These are phyloP conservation scores for Temnothorax nylanderi DNA, from an alignment of 1,140 invertebrate species.

Conservation along the genomic window DNA sequence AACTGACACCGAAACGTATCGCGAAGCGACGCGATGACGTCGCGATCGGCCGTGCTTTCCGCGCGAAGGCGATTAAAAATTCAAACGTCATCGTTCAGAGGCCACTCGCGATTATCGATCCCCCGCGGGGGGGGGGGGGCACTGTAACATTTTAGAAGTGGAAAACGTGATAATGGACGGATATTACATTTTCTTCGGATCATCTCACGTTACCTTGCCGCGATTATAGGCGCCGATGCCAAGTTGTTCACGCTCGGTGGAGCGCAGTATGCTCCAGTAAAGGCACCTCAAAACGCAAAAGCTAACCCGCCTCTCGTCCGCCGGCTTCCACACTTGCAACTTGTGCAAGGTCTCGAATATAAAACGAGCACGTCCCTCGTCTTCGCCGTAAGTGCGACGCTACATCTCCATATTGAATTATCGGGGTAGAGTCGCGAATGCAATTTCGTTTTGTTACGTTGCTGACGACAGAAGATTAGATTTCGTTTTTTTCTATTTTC, in stretches of 20 bases:
- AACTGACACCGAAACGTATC: background rate
- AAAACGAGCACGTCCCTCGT: background rate
- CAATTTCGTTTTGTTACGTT: slow-evolving; percentile 30
- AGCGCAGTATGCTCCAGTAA: slow-evolving; percentile 36
- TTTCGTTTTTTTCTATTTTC: slow-evolving; percentile 14
- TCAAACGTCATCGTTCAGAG: slow-evolving; percentile 30
- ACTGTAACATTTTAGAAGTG: slow-evolving; percentile 25
- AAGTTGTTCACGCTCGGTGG: slow-evolving; percentile 64
- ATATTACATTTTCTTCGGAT: slow-evolving; percentile 69
- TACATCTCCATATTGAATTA: slow-evolving; percentile 38
- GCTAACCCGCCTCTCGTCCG: background rate
- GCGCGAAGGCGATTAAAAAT: slow-evolving; percentile 6
- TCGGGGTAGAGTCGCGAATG: slow-evolving; percentile 34
- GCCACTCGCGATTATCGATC: slow-evolving; percentile 20
- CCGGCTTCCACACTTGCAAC: slow-evolving; percentile 4
- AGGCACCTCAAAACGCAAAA: slow-evolving; percentile 51
- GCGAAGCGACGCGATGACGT: background rate
- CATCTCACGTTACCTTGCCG: slow-evolving; percentile 59
- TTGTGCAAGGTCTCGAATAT: slow-evolving; percentile 35
- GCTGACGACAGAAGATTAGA: slow-evolving; percentile 18
- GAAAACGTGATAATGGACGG: slow-evolving; percentile 44
- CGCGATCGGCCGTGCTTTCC: background rate
- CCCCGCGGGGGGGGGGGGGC: background rate
- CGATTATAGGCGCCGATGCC: slow-evolving; percentile 69
- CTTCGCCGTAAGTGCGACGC: background rate